Conservation (phyloP, 2,113 vertebrate species). For the Hyperoodon ampullatus region DNA sequence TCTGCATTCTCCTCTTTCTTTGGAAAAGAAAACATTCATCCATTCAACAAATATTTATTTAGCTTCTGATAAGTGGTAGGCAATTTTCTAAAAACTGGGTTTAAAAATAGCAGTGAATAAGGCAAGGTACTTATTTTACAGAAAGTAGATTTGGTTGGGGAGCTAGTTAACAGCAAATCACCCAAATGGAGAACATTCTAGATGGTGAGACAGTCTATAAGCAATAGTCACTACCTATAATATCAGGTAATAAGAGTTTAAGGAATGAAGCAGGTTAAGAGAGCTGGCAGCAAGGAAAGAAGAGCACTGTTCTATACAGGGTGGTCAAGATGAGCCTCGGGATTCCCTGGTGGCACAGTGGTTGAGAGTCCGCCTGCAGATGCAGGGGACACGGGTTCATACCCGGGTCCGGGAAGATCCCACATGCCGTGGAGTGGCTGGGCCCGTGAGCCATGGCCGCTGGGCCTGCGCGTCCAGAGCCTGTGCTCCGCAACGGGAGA, state of each 20-base stretch:
- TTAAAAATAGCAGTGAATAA: background rate
- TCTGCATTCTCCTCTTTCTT: background rate
- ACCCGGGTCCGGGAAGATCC: no score
- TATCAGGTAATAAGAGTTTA: background rate
- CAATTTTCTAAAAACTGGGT: background rate
- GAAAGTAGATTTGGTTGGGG: background rate
- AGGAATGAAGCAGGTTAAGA: background rate
- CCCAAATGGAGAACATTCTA: background rate
- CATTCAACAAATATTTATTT: background rate
- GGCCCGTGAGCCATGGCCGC: no score
- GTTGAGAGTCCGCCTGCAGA: no score
- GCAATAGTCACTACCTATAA: background rate
- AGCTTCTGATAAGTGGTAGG: background rate
- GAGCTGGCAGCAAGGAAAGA: background rate
- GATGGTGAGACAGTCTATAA: background rate
- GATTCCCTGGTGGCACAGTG: no score
- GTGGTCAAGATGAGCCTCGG: background rate
- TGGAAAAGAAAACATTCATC: background rate
- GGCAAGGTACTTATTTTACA: background rate
- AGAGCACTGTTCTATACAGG: background rate
- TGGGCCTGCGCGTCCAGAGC: no score
- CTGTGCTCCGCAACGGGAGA: no score
- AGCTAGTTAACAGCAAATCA: background rate
- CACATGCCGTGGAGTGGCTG: no score
- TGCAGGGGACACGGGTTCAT: no score